These are phyloP conservation scores for Cirrhinus mrigala DNA, from an alignment of 2,797 vertebrate genomes.

Conservation along the genomic window DNA sequence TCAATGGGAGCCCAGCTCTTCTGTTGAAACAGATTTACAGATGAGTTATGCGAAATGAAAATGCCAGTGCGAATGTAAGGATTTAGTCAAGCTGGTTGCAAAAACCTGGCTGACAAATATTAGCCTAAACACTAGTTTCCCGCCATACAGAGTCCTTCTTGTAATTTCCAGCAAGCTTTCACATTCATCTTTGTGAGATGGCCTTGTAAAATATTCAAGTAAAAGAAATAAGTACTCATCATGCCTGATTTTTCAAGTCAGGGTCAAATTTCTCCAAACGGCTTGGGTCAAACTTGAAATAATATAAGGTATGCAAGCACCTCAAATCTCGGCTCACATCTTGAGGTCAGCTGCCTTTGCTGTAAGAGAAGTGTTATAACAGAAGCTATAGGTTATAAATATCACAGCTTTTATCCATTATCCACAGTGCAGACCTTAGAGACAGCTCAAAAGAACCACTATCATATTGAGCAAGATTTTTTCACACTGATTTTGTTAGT, in stretches of 20 bases:
- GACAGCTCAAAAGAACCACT: slow-evolving; percentile 4
- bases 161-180: neutral
- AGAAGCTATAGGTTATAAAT: slow-evolving; percentile 45
- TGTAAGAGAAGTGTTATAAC: slow-evolving; percentile 17
- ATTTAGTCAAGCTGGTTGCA: slow-evolving; percentile 76
- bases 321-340: slow-evolving; percentile 22
- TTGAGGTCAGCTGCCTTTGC: slow-evolving; percentile 24
- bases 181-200: neutral
- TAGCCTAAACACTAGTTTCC: slow-evolving; percentile 69
- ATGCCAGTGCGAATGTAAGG: slow-evolving; percentile 81
- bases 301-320: slow-evolving; percentile 18
- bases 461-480: neutral
- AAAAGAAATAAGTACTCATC: neutral
- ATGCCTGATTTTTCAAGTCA: neutral
- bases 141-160: slow-evolving; percentile 60
- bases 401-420: slow-evolving; percentile 32
- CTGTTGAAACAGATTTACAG: slow-evolving; percentile 72
- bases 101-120: slow-evolving; percentile 61
- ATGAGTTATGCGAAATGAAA: slow-evolving; percentile 77
- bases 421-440: neutral
- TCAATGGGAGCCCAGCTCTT: slow-evolving; percentile 70
- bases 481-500: neutral
- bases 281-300: neutral
- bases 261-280: neutral
- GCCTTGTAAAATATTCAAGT: slow-evolving; percentile 5